Base-by-base conservation (phyloP, 2,113 vertebrate genomes). In the Stigmatopora nigra region DNA sequence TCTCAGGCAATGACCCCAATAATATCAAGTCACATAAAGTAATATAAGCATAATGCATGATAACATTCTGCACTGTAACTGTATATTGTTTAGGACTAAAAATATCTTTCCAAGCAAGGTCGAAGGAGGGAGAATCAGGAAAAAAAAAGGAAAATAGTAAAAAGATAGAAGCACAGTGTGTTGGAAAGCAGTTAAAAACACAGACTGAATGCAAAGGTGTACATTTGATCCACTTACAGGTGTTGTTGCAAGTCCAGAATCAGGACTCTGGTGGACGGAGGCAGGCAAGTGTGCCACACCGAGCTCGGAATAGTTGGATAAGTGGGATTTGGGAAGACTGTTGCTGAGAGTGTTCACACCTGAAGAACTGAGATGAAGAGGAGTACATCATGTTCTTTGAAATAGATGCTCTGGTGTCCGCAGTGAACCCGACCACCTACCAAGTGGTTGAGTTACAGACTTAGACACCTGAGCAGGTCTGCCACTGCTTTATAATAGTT, bases 271-370 rank as follows among this genome's bases (percentile, higher is more conserved):
- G 70, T 88, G 80, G 71, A 85, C 78, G n/a, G 81, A 90, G 80
- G 91, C 71, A 61, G 86, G 62, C 1, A 59, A 62, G 17, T 67
- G 71, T 31, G 86, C 65, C 2, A 86, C 86, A 9, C 83, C 79
- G 9, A 87, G 77, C 57, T 89, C 72, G 4, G 91, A 92, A 76
- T 63, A 82, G 72, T 81, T 84, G 9, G 91, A 90, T 0, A 88
- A 90, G 56, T 77, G 80, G 20, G 89, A 88, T 56, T 87, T 87
- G n/a, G 86, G 86, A 53, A 89, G 84, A 53, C 87, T 90, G 60
- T 78, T 82, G 17, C 76, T 89, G 83, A 89, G 89, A 45, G 89
- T 86, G 75, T 92, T 92, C 87, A 91, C 87, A 84, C 90, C 93
- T 90, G 92, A 94, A 78, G 91, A 95, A 46, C 94, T 99, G 75